Evolutionary conservation across 1,140 invertebrate genomes (phyloP).

Genomic region (Ctenoplectra terminalis): DNA sequence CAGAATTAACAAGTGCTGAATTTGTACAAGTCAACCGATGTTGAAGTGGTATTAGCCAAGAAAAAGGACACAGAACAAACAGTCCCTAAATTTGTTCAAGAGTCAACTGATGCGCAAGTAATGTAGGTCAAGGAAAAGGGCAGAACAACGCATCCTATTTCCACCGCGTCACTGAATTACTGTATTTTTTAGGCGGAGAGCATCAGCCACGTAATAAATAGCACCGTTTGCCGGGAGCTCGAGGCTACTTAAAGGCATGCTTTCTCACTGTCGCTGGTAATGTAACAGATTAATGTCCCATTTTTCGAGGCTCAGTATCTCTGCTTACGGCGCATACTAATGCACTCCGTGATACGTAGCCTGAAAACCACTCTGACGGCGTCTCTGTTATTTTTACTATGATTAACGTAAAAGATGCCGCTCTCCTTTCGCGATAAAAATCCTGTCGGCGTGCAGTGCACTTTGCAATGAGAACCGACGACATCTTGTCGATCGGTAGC

Average conservation of each 20-base stretch:
- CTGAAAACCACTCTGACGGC: slow-evolving; percentile 46
- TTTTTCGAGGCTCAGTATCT: slow-evolving; percentile 68
- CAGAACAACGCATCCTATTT: slow-evolving; percentile 2
- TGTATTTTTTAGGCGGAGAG: slow-evolving; percentile 61
- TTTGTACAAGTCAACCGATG: too few relatives aligned
- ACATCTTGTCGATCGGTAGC: not conserved
- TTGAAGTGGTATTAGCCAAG: too few relatives aligned
- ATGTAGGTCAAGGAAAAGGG: slow-evolving; percentile 33
- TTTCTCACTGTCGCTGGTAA: slow-evolving; percentile 69
- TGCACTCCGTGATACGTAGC: slow-evolving; percentile 52
- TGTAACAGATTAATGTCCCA: slow-evolving; percentile 71
- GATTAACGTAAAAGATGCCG: slow-evolving; percentile 58
- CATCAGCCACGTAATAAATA: slow-evolving; percentile 60
- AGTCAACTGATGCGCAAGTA: not conserved
- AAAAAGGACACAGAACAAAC: too few relatives aligned
- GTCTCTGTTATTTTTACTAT: slow-evolving; percentile 58
- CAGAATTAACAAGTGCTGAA: too few relatives aligned
- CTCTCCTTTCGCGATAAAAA: slow-evolving; percentile 35
- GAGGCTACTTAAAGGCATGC: slow-evolving; percentile 66
- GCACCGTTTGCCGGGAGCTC: slow-evolving; percentile 60
- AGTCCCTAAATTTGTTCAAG: not conserved
- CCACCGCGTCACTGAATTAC: slow-evolving; percentile 51
- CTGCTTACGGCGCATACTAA: slow-evolving; percentile 66
- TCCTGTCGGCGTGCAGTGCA: slow-evolving; percentile 11
- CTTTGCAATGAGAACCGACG: not conserved